A percentile compares a stretch with the other conserved stretches of the same genome.
phyloP scores from a whole-genome alignment of 1,140 invertebrate genomes.

The Stegodyphus mimosarum region DNA sequence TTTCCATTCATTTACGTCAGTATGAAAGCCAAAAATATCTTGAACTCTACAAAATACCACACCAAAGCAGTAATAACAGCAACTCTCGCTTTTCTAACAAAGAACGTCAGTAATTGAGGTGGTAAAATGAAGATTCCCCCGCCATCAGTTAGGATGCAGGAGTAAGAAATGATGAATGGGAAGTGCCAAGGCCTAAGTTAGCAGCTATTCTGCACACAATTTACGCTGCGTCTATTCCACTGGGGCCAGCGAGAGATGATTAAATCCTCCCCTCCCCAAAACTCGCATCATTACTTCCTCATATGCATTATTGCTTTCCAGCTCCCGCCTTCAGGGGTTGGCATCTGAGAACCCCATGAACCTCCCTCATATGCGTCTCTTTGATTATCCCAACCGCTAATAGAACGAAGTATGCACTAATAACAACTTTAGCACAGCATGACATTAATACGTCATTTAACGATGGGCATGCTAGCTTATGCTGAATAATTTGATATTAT shows the following conservation, averaged over 20 bases:
- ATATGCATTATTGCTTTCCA: slow-evolving; percentile 55
- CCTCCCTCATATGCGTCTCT: background rate
- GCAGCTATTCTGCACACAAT: slow-evolving; percentile 50
- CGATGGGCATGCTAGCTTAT: background rate
- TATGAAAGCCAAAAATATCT: too few relatives aligned
- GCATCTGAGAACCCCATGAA: background rate
- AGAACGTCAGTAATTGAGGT: background rate
- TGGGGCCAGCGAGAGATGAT: slow-evolving; percentile 35
- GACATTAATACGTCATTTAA: slow-evolving; percentile 15
- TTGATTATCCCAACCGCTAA: slow-evolving; percentile 33
- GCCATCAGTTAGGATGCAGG: background rate
- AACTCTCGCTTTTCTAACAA: too few relatives aligned
- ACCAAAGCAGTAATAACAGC: too few relatives aligned
- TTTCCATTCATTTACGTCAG: too few relatives aligned
- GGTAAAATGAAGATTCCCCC: slow-evolving; percentile 16
- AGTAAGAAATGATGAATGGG: slow-evolving; percentile 41
- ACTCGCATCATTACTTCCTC: slow-evolving; percentile 57
- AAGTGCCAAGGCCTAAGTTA: slow-evolving; percentile 45
- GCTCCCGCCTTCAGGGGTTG: slow-evolving; percentile 29
- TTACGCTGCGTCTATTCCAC: slow-evolving; percentile 17
- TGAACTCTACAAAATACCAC: too few relatives aligned
- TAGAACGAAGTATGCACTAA: slow-evolving; percentile 16
- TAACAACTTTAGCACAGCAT: slow-evolving; percentile 13
- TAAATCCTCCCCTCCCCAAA: slow-evolving; percentile 32
- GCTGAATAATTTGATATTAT: background rate